Evolutionary conservation across 2,797 vertebrate genomes (phyloP), one percentile per base, ranked within the genome.

Genomic region (Pipistrellus nathusii): DNA sequence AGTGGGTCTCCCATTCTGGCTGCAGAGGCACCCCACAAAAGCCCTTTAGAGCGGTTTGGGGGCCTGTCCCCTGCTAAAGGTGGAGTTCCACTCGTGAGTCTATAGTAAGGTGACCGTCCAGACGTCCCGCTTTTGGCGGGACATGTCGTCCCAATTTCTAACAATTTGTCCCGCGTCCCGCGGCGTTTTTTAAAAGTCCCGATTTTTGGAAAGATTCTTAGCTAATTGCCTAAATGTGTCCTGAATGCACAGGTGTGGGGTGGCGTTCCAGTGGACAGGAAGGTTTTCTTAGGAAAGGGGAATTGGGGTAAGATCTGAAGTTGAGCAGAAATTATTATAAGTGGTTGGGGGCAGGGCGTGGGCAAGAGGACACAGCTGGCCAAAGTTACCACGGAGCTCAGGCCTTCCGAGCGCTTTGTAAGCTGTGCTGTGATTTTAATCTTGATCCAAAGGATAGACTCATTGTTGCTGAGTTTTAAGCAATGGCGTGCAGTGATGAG

Each of bases 321-420:
- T 5, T 1, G 27, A 21, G 35, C 27, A 9, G 35, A 6, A 10
- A 9, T 7, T 4, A 9, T 7, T 4, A 2, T 1, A 1, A 4
- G 59, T 10, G 57, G 32, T 15, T 66, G 32, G 6, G 23, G 55
- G 48, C 38, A 2, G 20, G 32, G 20, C 4, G 17, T 7, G 9
- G 53, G 17, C 20, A 0, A 0, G 21, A n/a, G 80, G 18, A 11
- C 3, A 1, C 30, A 3, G 15, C 23, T 6, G 90, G 48, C 48
- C 0, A 3, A 2, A 6, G 59, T 17, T 15, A 3, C 6, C 18
- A 11, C 35, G 0, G 71, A 55, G 35, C 30, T 38, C 59, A 8
- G 71, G 59, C 59, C 59, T 44, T 44, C 44, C 2, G 44, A 44
- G 44, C 44, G 44, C 38, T 1, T 41, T 41, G 1, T 41, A 41